Percentiles rank a stretch among this genome's conserved stretches.
Conservation (phyloP, 37 sponge, comb jelly and placozoan species). For the Aplysina aerophoba region DNA sequence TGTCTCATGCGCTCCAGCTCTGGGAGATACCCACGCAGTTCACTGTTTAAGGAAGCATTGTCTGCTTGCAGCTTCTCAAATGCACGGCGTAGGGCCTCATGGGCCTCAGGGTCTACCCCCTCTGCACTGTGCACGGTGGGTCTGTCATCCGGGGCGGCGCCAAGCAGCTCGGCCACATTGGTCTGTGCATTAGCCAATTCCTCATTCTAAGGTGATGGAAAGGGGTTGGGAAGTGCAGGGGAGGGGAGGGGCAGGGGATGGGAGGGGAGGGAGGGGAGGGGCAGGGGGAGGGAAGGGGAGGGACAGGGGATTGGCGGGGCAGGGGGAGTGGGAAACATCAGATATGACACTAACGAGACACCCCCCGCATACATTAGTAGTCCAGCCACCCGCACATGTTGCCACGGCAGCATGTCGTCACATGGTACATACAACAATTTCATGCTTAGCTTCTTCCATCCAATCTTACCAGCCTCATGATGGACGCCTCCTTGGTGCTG, state of each 20-base stretch:
- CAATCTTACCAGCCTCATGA: background rate
- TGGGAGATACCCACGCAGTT: background rate
- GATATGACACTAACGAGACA: no score
- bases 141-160: background rate
- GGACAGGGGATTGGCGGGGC: no score
- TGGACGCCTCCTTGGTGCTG: background rate
- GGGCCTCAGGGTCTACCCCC: conserved; percentile 48
- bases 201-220: background rate
- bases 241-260: no score
- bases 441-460: background rate
- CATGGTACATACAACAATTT: background rate
- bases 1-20: conserved; percentile 9
- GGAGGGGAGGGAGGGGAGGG: no score
- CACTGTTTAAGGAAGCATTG: background rate
- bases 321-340: no score
- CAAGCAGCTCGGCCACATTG: conserved; percentile 33
- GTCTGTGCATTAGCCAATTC: conserved; percentile 26
- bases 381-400: no score
- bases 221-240: no score
- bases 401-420: background rate
- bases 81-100: conserved; percentile 49
- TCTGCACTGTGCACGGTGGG: background rate
- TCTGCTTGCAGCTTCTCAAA: conserved; percentile 50
- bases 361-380: no score
- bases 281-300: no score